These are phyloP conservation scores for Prionailurus bengalensis DNA, from an alignment of 2,113 vertebrate genomes.

Conservation along the genomic window DNA sequence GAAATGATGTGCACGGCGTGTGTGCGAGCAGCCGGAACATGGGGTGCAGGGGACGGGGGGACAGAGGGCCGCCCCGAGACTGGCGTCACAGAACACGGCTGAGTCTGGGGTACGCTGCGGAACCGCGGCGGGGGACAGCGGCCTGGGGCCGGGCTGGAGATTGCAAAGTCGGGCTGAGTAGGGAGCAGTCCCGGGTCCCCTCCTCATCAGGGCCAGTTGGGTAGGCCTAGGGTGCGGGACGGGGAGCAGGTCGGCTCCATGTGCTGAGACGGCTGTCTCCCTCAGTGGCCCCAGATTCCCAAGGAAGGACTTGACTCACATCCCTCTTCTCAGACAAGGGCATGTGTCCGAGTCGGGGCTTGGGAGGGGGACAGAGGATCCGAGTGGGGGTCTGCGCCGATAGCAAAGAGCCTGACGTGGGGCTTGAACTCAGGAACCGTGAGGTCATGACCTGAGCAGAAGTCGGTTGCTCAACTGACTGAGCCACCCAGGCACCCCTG, in stretches of 20 bases:
- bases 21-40: fast-evolving
- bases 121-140: fast-evolving
- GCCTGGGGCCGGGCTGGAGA: fast-evolving
- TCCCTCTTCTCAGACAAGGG: neutral
- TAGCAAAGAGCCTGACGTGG: too few relatives aligned
- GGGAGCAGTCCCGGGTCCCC: fast-evolving
- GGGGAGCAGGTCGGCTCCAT: neutral
- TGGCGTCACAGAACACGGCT: neutral
- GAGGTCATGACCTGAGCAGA: too few relatives aligned
- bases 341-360: neutral
- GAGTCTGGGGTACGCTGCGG: neutral
- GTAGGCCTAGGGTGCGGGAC: fast-evolving
- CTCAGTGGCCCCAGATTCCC: neutral
- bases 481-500: too few relatives aligned
- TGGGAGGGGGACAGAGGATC: too few relatives aligned
- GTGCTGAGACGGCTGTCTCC: too few relatives aligned
- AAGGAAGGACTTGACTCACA: neutral
- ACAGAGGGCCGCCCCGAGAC: neutral
- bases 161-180: fast-evolving
- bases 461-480: too few relatives aligned
- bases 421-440: too few relatives aligned
- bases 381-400: too few relatives aligned
- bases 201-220: fast-evolving
- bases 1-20: neutral
- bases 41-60: fast-evolving